These are phyloP conservation scores for Oreochromis aureus DNA, from an alignment of 2,113 vertebrate species.

Conservation along the genomic window DNA sequence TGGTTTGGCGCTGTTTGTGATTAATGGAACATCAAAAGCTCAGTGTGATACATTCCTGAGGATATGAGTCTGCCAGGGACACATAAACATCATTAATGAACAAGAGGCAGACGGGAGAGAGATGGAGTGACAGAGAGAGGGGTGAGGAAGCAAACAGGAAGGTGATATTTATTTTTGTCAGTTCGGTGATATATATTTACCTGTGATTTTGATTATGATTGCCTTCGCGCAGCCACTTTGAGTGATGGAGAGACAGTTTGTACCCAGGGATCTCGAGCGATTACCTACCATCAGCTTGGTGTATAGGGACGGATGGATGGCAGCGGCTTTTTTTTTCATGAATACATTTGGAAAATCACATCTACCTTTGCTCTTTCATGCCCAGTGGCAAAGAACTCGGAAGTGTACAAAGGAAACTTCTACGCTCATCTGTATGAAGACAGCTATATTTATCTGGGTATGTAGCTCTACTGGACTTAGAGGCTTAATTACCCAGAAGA, in stretches of 20 bases:
- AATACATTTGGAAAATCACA: constrained; percentile 46
- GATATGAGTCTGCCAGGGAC: constrained; percentile 49
- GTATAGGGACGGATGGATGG: constrained; percentile 16
- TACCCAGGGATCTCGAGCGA: constrained; percentile 20
- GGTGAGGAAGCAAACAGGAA: constrained; percentile 13
- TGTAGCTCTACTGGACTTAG: constrained; percentile 31
- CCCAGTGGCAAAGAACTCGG: constrained; percentile 25
- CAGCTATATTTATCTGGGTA: constrained; percentile 48
- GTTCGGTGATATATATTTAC: constrained; percentile 38
- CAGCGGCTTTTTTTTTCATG: not conserved
- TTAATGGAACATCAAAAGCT: constrained; percentile 68
- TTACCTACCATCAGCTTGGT: constrained; percentile 31
- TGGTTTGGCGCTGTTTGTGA: constrained; percentile 57
- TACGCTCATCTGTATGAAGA: not conserved
- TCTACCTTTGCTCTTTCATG: constrained; percentile 36
- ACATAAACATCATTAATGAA: constrained; percentile 65
- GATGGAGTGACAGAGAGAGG: constrained; percentile 18
- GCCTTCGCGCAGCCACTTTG: constrained; percentile 6
- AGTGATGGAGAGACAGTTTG: constrained; percentile 30
- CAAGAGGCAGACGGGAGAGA: constrained; percentile 28
- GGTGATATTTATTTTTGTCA: constrained; percentile 29
- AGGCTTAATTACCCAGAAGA: constrained; percentile 55
- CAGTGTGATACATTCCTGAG: constrained; percentile 55
- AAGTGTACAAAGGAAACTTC: constrained; percentile 37
- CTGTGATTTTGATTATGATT: constrained; percentile 49